A percentile compares a stretch with the other conserved stretches of the same genome.
These are phyloP conservation scores for Tichodroma muraria DNA, from an alignment of 2,113 vertebrate species.

Conservation along the genomic window DNA sequence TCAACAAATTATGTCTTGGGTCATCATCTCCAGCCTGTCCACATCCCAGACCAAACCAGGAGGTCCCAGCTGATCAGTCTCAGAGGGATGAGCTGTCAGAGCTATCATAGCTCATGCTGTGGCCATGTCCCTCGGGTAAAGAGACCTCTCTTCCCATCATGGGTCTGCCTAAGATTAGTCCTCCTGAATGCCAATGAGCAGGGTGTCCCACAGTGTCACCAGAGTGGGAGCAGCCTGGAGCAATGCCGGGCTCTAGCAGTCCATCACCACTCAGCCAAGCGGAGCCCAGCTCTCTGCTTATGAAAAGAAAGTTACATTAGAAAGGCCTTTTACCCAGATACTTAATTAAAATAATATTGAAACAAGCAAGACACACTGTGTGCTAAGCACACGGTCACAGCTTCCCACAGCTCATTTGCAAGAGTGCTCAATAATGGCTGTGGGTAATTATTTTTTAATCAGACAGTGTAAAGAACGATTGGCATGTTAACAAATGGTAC, in stretches of 20 bases:
- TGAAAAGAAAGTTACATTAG: slow-evolving; percentile 48
- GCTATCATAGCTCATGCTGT: not conserved
- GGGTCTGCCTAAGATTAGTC: not conserved
- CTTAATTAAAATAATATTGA: slow-evolving; percentile 66
- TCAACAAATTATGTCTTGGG: not conserved
- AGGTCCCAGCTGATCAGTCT: accelerated
- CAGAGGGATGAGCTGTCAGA: not conserved
- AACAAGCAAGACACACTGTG: slow-evolving; percentile 47
- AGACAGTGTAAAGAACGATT: slow-evolving; percentile 55
- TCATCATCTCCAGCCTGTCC: not conserved
- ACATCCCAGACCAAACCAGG: not conserved
- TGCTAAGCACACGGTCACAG: slow-evolving; percentile 1
- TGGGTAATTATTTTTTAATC: slow-evolving; percentile 69
- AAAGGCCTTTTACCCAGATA: slow-evolving; percentile 52
- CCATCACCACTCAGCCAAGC: accelerated
- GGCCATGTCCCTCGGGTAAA: accelerated
- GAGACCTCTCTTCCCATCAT: not conserved
- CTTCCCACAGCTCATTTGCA: slow-evolving; percentile 63
- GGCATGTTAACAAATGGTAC: slow-evolving; percentile 58
- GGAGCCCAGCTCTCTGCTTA: not conserved
- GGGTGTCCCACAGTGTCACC: not conserved
- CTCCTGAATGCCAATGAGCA: not conserved
- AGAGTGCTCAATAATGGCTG: slow-evolving; percentile 54
- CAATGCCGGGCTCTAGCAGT: not conserved
- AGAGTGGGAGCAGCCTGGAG: not conserved